Base-by-base conservation (phyloP, 2,888 invertebrate genomes). In the Hydropsyche betteni region DNA sequence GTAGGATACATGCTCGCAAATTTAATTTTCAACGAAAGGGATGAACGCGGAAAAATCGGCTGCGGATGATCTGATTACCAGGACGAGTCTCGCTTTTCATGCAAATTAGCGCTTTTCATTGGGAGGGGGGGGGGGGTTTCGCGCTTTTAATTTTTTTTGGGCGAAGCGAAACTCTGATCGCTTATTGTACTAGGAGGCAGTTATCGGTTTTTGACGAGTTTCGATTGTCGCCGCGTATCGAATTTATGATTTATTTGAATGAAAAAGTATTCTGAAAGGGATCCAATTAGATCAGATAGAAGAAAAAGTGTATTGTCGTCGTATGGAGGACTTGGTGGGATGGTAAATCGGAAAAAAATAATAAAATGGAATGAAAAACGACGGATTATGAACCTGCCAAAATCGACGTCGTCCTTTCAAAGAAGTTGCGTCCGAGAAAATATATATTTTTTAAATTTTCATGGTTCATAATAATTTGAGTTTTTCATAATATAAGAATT, bases 81-180 rank as follows among this genome's bases (percentile, higher is more conserved):
- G 6, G 10, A n/a, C 24, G 36, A 10, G 64, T n/a, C 64, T 64
- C 64, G 34, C 64, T 64, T 64, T 64, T 64, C 36, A 64, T 64
- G 64, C 36, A 64, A 64, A 64, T 64, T 64, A 36, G 64, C 64
- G 64, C 34, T 64, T 64, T 64, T 64, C 16, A 24, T 44, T 10
- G 44, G 7, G 44, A 4, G 44, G 44, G 10, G 1, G 44, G 7
- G 44, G 10, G 44, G 44, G 10, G 1, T 44, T 44, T 44, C 44
- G 44, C 10, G 6, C 10, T 44, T 44, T 44, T 44, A 1, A 2
- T 44, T 44, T 44, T 10, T 8, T 44, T 44, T 44, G 1, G 1
- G 2, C 24, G 24, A 2, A n/a, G 12, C 58, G 16, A 8, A 6
- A 16, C 8, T 58, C 58, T 8, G 4, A 4, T 5, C 14, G 58